A percentile compares a stretch with the other conserved stretches of the same genome.
Evolutionary conservation across 2,888 invertebrate genomes (phyloP).

Genomic region (Dolichopus griseipennis): DNA sequence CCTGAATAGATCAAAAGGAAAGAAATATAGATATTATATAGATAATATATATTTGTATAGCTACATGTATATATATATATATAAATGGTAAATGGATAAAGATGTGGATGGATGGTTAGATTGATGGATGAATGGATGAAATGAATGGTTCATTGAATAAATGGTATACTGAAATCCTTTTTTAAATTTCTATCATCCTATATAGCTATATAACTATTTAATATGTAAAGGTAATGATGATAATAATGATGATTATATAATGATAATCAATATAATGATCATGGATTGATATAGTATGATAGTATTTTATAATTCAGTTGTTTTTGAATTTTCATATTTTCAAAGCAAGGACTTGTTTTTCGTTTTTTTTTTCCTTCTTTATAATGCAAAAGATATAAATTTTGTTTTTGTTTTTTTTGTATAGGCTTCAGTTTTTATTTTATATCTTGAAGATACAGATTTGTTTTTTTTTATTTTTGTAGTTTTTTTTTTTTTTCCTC

Average conservation of each 20-base stretch:
- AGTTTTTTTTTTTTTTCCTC: not conserved
- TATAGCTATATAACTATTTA: too few species aligned
- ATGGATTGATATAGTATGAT: too few species aligned
- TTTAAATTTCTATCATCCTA: not conserved
- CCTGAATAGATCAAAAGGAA: not conserved
- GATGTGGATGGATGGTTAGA: too few species aligned
- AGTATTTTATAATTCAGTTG: too few species aligned
- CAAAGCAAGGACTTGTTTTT: not conserved
- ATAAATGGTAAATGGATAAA: too few species aligned
- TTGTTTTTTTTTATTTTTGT: too few species aligned
- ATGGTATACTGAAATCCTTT: not conserved
- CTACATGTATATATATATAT: too few species aligned
- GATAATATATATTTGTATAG: too few species aligned
- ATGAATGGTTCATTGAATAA: conserved; percentile 1
- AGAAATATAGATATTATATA: too few species aligned
- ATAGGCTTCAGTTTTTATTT: not conserved
- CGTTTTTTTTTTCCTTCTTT: not conserved
- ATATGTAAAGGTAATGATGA: too few species aligned
- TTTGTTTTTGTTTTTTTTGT: not conserved
- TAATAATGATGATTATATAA: too few species aligned
- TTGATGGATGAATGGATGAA: not conserved
- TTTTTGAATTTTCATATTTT: not conserved
- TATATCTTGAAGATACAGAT: not conserved
- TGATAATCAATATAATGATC: too few species aligned
- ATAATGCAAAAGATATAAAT: not conserved